Base-by-base conservation (phyloP, 2,797 vertebrate genomes). In the Podarcis siculus region DNA sequence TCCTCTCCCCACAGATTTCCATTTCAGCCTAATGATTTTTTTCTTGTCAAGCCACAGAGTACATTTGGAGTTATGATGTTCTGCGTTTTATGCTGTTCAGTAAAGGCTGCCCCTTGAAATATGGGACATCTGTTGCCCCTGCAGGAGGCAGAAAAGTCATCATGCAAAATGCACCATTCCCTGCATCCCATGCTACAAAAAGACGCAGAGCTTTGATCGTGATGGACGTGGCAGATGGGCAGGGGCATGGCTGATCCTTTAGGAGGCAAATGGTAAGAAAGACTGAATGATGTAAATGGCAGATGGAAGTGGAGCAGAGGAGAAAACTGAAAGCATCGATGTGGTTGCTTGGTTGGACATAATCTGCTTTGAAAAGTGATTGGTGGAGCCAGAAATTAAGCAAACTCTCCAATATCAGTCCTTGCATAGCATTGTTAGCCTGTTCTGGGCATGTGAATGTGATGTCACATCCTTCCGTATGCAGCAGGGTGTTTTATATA, bases 81-180 rank as follows among this genome's bases (percentile, higher is more conserved):
- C 49, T 55, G 77, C 1, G 21, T 79, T 64, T 61, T 30, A 39
- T 39, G 15, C 71, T 61, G 49, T 64, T 76, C 49, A 1, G 35
- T 25, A 73, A 13, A 23, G 23, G 39, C 75, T 13, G 75, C 45
- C 75, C 75, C n/a, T 79, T 49, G 45, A 79, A 32, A 27, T 67
- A 78, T 35, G 75, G n/a, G 61, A 27, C 84, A 86, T 77, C 84
- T 45, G 84, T 49, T 86, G 77, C 42, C 84, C 19, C 75, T 49
- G 61, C 84, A 86, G 84, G 84, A 45, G 75, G 23, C 75, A 30
- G 37, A 25, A 45, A 45, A 66, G 69, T 21, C 49, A 37, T 75
- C 37, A 27, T 42, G 15, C 5, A 27, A 42, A 58, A 78, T 78
- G 58, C 30, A 45, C 61, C 12, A 30, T 66, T 32, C 75, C 39